Conservation (phyloP, 2,888 invertebrate genomes). For the Tricholauxania praeusta region DNA sequence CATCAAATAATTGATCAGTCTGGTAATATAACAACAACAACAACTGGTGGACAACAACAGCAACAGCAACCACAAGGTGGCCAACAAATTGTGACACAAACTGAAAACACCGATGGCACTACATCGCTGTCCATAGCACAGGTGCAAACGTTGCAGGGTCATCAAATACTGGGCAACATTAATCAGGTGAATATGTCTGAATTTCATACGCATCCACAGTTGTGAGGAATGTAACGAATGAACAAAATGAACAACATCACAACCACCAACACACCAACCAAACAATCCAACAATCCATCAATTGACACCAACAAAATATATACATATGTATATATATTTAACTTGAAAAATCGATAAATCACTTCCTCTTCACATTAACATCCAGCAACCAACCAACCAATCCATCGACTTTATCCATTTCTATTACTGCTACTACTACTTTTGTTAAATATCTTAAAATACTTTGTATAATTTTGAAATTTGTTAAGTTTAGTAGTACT, state of each 20-base stretch:
- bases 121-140: conserved; percentile 67
- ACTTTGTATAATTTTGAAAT: conserved; percentile 24
- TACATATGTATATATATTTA: neutral
- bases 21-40: conserved; percentile 61
- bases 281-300: conserved; percentile 47
- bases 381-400: conserved; percentile 15
- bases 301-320: conserved; percentile 6
- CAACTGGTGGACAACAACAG: conserved; percentile 47
- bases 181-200: conserved; percentile 69
- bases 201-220: conserved; percentile 63
- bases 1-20: conserved; percentile 67
- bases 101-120: conserved; percentile 67
- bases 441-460: conserved; percentile 17
- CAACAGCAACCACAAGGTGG: conserved; percentile 49
- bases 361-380: conserved; percentile 7
- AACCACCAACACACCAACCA: conserved; percentile 35
- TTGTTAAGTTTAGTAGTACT: conserved; percentile 11
- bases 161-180: conserved; percentile 67
- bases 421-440: neutral
- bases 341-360: neutral
- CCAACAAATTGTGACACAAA: conserved; percentile 65
- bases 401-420: conserved; percentile 1
- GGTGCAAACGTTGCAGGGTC: conserved; percentile 68
- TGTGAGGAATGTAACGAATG: conserved; percentile 42
- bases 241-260: conserved; percentile 36